These are phyloP conservation scores for Vicugna pacos DNA, from an alignment of 2,113 vertebrate genomes.

Conservation along the genomic window DNA sequence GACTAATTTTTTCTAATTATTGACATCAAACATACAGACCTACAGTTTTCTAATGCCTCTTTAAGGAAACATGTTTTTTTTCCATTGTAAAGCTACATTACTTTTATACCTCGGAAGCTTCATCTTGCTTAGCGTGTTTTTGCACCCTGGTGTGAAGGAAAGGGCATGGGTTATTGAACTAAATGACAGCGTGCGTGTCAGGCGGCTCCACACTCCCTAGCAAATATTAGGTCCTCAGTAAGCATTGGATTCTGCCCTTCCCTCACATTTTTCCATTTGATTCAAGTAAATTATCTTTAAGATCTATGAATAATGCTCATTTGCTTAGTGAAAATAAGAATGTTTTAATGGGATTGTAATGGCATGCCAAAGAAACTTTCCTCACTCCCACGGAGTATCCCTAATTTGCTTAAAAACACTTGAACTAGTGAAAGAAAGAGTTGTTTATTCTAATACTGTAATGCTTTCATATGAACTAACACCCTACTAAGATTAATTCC, in stretches of 20 bases:
- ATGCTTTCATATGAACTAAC: background rate
- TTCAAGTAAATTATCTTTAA: background rate
- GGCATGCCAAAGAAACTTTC: background rate
- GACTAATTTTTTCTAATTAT: background rate
- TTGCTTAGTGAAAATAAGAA: conserved; percentile 1
- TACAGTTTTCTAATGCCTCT: background rate
- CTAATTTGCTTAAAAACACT: background rate
- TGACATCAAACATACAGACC: background rate
- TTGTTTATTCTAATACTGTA: background rate
- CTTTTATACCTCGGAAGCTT: background rate
- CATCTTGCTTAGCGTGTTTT: background rate
- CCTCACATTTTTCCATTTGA: background rate
- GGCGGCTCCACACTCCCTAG: background rate
- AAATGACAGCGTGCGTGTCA: background rate
- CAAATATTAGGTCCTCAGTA: background rate
- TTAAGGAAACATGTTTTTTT: background rate
- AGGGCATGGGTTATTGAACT: background rate
- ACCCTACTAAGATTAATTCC: background rate
- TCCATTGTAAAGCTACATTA: background rate
- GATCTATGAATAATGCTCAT: background rate
- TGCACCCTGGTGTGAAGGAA: background rate
- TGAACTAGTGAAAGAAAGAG: background rate
- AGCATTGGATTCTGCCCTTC: background rate
- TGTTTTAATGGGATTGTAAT: background rate
- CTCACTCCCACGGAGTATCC: background rate